Percentiles rank a stretch among this genome's conserved stretches.
These are phyloP conservation scores for Toxotes lorentzi DNA, from an alignment of 2,797 vertebrate species.

Conservation along the genomic window DNA sequence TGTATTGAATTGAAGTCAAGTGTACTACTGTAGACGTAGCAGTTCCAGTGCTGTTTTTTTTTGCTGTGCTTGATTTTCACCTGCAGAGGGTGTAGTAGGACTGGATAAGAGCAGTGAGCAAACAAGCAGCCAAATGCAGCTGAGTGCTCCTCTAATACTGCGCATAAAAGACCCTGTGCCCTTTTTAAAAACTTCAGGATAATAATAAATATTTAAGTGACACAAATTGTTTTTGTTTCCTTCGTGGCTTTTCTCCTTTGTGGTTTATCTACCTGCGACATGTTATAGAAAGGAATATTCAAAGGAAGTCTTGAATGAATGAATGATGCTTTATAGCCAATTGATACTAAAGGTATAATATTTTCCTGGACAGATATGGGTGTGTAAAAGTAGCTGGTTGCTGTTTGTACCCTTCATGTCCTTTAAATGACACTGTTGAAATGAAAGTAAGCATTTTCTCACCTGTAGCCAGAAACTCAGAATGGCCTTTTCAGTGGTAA, in stretches of 20 bases:
- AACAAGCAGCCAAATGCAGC: conserved; percentile 2
- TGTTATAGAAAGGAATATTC: background rate
- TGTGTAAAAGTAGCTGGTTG: background rate
- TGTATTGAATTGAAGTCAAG: background rate
- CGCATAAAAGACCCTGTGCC: conserved; percentile 6
- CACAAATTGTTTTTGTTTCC: background rate
- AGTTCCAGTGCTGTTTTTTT: background rate
- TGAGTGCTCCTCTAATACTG: conserved; percentile 3
- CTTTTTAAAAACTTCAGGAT: conserved; percentile 18
- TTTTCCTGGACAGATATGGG: conserved; percentile 2
- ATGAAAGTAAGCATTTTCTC: conserved; percentile 43
- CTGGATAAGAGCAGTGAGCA: conserved; percentile 39
- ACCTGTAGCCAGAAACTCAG: conserved; percentile 46
- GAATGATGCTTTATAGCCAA: conserved; percentile 32
- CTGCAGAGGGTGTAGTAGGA: conserved; percentile 84
- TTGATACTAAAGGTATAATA: conserved; percentile 28
- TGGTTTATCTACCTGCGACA: background rate
- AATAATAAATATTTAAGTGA: conserved; percentile 33
- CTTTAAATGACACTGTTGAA: conserved; percentile 28
- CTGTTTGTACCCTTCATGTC: conserved; percentile 31
- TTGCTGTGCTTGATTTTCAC: conserved; percentile 22
- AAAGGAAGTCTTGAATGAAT: background rate
- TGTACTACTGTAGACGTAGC: no score
- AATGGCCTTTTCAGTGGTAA: conserved; percentile 55
- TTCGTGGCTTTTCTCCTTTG: background rate